These are phyloP conservation scores for Guaruba guarouba DNA, from an alignment of 2,113 vertebrate species.

Conservation along the genomic window DNA sequence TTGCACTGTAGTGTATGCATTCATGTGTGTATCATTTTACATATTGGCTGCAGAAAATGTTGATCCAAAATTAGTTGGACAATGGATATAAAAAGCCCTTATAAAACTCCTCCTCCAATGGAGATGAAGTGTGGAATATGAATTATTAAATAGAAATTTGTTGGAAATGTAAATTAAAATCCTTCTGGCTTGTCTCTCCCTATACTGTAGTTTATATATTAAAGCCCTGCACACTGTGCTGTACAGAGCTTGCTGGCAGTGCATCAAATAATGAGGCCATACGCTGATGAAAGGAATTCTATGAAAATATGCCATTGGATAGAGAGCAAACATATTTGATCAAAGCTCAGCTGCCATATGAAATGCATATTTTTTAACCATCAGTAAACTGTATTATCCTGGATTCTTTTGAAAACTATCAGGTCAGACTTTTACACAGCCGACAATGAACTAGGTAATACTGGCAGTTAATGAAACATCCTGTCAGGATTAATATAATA, in stretches of 20 bases:
- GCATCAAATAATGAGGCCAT: slow-evolving; percentile 29
- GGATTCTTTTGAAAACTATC: background rate
- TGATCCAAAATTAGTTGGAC: slow-evolving; percentile 9
- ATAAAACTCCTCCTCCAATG: background rate
- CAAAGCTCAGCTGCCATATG: slow-evolving; percentile 21
- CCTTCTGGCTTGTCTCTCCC: background rate
- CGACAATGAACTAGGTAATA: background rate
- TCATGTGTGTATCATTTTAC: background rate
- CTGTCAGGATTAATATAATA: background rate
- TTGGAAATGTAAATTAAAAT: slow-evolving; percentile 58
- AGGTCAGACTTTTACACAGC: background rate
- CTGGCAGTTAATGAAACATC: background rate
- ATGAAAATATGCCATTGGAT: slow-evolving; percentile 2
- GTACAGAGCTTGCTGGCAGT: slow-evolving; percentile 31
- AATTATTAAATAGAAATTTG: slow-evolving; percentile 42
- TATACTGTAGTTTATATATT: background rate
- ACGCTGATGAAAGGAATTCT: background rate
- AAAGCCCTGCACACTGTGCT: background rate
- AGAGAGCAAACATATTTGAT: slow-evolving; percentile 17
- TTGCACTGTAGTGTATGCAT: background rate
- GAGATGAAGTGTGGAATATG: background rate
- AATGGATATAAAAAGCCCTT: background rate
- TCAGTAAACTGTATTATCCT: background rate
- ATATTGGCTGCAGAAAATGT: slow-evolving; percentile 4
- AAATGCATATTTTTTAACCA: slow-evolving; percentile 2